Conservation (phyloP, 2,888 invertebrate species). For the Cheilosia variabilis region DNA sequence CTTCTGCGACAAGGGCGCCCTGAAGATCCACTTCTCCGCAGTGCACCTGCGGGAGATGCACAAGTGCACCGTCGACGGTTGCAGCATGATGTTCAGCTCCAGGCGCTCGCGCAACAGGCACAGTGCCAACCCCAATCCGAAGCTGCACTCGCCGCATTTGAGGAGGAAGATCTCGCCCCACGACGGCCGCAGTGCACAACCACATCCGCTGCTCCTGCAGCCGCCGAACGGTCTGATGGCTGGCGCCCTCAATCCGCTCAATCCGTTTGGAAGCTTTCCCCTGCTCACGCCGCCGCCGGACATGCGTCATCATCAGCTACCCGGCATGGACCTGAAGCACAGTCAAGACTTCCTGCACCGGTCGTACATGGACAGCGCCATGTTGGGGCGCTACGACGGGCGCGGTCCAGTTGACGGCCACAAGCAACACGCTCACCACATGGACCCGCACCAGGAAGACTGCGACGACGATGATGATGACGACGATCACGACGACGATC, state of each 20-base stretch:
- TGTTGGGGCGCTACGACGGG: constrained; percentile 85
- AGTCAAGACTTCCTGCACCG: constrained; percentile 85
- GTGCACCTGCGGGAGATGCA: constrained; percentile 99
- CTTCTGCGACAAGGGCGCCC: constrained; percentile 99
- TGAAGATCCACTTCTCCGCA: constrained; percentile 99
- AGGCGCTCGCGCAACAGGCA: constrained; percentile 97
- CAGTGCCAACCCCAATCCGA: constrained; percentile 99
- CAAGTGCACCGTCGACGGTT: constrained; percentile 99
- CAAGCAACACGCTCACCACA: constrained; percentile 57
- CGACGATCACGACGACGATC: constrained; percentile 82
- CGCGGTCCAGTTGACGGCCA: constrained; percentile 56
- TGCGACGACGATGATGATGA: constrained; percentile 81
- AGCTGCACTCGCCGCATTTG: constrained; percentile 97
- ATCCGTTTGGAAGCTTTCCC: constrained; percentile 91
- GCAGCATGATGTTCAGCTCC: constrained; percentile 99
- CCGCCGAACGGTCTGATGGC: constrained; percentile 85
- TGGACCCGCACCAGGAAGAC: constrained; percentile 77
- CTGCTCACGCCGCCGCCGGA: constrained; percentile 87
- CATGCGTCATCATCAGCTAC: constrained; percentile 81
- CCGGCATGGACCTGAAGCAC: constrained; percentile 87
- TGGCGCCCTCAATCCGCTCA: constrained; percentile 88
- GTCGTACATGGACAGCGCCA: constrained; percentile 84
- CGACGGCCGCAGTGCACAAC: constrained; percentile 94
- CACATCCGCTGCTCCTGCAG: constrained; percentile 91
- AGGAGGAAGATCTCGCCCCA: constrained; percentile 97